Evolutionary conservation across 2,113 vertebrate genomes (phyloP).

Genomic region (Ceratotherium simum): DNA sequence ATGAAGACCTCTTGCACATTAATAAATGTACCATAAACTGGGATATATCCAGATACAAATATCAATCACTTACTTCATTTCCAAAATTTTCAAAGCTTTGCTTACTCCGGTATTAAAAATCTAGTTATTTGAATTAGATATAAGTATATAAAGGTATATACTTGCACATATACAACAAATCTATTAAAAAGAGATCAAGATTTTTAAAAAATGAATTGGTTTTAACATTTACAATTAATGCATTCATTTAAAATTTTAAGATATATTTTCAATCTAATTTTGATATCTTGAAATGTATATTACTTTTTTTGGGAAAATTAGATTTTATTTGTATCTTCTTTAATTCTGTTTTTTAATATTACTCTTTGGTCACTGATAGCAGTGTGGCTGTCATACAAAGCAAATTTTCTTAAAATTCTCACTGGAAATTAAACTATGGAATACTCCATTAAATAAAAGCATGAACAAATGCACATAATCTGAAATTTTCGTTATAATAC

Average conservation of each 20-base stretch:
- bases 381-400: neutral
- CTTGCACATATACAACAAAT: neutral
- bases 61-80: neutral
- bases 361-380: neutral
- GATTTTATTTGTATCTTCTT: conserved; percentile 29
- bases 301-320: neutral
- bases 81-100: conserved; percentile 32
- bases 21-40: neutral
- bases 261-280: conserved; percentile 37
- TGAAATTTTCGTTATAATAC: conserved; percentile 42
- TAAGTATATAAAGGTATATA: neutral
- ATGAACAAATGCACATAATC: neutral
- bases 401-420: neutral
- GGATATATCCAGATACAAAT: neutral
- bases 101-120: conserved; percentile 38
- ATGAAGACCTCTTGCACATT: neutral
- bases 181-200: neutral
- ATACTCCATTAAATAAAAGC: conserved; percentile 22
- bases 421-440: conserved; percentile 15
- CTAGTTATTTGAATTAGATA: neutral
- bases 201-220: neutral
- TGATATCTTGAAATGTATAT: conserved; percentile 14
- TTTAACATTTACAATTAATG: conserved; percentile 26
- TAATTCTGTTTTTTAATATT: conserved; percentile 48
- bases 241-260: conserved; percentile 39